phyloP scores from a whole-genome alignment of 2,113 vertebrate species.

The Catharus minimus region DNA sequence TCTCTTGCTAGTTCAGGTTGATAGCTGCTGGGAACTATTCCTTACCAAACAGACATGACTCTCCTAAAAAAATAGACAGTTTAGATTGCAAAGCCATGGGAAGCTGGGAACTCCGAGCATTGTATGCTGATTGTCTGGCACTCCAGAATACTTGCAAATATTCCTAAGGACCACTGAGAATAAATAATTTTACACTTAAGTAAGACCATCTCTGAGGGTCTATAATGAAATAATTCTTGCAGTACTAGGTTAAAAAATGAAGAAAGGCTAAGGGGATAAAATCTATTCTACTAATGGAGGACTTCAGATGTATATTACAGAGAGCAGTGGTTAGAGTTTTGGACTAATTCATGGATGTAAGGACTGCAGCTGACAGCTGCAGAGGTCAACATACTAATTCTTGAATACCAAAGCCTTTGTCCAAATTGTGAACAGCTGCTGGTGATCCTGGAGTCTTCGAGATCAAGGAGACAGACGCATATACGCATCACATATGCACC shows the following conservation, averaged over 20 bases:
- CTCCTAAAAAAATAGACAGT: neutral
- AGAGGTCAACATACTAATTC: neutral
- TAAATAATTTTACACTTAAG: neutral
- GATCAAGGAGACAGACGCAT: neutral
- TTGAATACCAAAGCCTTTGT: neutral
- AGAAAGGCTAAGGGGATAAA: neutral
- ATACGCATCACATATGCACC: too few species aligned
- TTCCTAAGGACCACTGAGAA: neutral
- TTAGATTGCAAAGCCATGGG: neutral
- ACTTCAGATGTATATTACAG: neutral
- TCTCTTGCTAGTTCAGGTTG: neutral
- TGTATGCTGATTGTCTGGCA: neutral
- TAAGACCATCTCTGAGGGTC: neutral
- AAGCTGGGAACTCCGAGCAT: neutral
- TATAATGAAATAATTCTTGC: neutral
- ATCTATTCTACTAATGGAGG: neutral
- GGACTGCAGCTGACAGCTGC: neutral
- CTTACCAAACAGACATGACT: neutral
- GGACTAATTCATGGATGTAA: neutral
- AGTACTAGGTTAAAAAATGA: neutral
- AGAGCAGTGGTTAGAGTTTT: neutral
- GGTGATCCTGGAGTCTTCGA: neutral
- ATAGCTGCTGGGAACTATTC: neutral
- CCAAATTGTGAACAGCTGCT: neutral
- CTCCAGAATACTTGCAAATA: neutral